Percentiles rank a stretch among this genome's conserved stretches.
phyloP scores from a whole-genome alignment of 2,888 invertebrate species.

The Pegoplata infirma region DNA sequence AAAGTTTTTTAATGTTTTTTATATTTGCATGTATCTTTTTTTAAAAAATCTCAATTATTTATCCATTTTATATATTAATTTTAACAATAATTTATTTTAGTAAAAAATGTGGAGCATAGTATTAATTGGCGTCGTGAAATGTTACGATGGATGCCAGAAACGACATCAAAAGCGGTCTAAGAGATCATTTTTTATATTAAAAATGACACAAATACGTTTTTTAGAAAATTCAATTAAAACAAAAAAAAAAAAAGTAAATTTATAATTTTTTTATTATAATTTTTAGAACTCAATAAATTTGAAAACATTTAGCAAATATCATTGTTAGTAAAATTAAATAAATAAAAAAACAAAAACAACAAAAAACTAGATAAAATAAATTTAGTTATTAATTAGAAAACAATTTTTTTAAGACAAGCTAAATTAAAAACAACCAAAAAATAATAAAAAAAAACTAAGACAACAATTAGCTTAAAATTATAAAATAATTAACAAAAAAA shows the following conservation, averaged over 20 bases:
- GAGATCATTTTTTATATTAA: constrained; percentile 69
- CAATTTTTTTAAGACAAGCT: constrained; percentile 62
- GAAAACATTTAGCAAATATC: constrained; percentile 63
- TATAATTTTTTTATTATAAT: constrained; percentile 45
- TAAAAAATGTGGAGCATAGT: constrained; percentile 78
- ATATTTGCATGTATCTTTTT: neutral
- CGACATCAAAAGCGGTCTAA: constrained; percentile 78
- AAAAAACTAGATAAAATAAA: constrained; percentile 56
- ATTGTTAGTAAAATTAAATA: constrained; percentile 63
- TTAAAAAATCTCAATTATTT: neutral
- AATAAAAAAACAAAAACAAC: constrained; percentile 31
- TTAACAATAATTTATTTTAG: constrained; percentile 63
- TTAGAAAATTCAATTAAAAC: constrained; percentile 55
- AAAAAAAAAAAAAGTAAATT: constrained; percentile 48
- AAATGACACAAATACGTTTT: constrained; percentile 50
- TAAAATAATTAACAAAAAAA: constrained; percentile 36
- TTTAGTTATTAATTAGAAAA: constrained; percentile 56
- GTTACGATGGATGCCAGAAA: constrained; percentile 78
- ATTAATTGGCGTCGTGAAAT: constrained; percentile 78
- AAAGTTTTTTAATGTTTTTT: too few relatives aligned
- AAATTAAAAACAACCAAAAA: constrained; percentile 46
- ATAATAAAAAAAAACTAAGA: constrained; percentile 40
- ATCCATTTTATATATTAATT: neutral
- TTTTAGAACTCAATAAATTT: constrained; percentile 51
- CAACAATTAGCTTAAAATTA: constrained; percentile 57